Evolutionary conservation across 2,797 vertebrate species (phyloP).

Genomic region (Sebastolobus alascanus): DNA sequence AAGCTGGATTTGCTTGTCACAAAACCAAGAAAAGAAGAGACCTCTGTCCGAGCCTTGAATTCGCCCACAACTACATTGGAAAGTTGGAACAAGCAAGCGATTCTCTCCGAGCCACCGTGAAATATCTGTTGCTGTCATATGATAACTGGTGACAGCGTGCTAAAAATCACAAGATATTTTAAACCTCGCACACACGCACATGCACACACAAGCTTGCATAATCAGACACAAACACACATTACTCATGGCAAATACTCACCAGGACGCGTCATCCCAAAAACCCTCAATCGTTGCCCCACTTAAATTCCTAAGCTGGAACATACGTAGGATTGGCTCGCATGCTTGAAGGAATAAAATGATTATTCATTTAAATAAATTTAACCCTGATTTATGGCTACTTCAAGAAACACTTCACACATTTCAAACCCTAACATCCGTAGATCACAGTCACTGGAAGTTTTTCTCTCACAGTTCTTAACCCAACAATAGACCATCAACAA

Average conservation of each 20-base stretch:
- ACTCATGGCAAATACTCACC: slow-evolving; percentile 1
- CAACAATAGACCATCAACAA: background rate
- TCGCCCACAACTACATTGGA: too few relatives aligned
- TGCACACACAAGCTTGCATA: background rate
- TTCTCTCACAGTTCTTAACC: background rate
- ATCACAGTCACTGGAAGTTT: background rate
- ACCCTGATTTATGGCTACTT: background rate
- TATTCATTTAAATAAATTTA: background rate
- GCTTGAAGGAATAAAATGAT: background rate
- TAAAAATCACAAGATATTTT: background rate
- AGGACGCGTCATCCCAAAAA: background rate
- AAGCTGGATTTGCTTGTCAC: background rate
- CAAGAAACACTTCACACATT: background rate
- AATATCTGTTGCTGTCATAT: background rate
- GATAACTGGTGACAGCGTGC: background rate
- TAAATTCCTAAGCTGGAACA: background rate
- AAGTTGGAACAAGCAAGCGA: background rate
- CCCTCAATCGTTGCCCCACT: slow-evolving; percentile 2
- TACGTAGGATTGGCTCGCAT: background rate
- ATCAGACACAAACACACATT: slow-evolving; percentile 10
- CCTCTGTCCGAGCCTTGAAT: too few relatives aligned
- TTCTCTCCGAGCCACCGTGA: too few relatives aligned
- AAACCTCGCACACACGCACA: background rate
- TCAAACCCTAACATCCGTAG: background rate
- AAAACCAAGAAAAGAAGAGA: too few relatives aligned